Evolutionary conservation across 2,888 invertebrate genomes (phyloP), one percentile per base, ranked within the genome.

Genomic region (Pycnomerus fuliginosus): DNA sequence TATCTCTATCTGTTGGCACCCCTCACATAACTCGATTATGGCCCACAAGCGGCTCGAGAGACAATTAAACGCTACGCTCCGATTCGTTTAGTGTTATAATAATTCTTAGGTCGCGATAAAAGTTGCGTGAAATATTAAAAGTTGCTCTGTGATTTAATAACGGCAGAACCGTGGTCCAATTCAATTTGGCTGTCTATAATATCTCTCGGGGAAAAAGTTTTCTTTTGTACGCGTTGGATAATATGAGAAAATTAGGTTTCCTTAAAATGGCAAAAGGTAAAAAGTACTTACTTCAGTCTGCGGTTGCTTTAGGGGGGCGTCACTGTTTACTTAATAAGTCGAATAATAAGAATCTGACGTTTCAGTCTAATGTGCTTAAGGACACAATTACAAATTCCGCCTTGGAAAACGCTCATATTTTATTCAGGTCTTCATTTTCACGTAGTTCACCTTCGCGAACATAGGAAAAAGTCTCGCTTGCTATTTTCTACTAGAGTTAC

Each of bases 191-290:
- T 63, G 64, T 61, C 62, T 61, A 56, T 60, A 60, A 52, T 53
- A 48, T 59, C 62, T 55, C 64, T 7, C 17, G 61, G 52, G 63
- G 50, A 53, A 53, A 64, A 67, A 63, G 63, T 20, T 64, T 66
- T 63, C 64, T 61, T 64, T 65, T 56, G 56, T 58, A 56, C 57
- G 61, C 49, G 24, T 12, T 50, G 52, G 58, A 61, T 68, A 68
- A 68, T 68, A 68, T 49, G 62, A 59, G 57, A 59, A 64, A 65
- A 65, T 65, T 64, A 64, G 60, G 65, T 64, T 65, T 64, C 48
- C 54, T 56, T 61, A 61, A 65, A 64, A 64, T 58, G 59, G 51
- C 56, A 46, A 46, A 29, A 42, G 24, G 15, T 8, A 35, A 4
- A 27, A 20, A 36, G 22, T 36, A 4, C 7, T 37, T 43, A 35